A percentile compares a stretch with the other conserved stretches of the same genome.
phyloP scores from a whole-genome alignment of 2,797 vertebrate genomes.

The Cossypha dichroa region DNA sequence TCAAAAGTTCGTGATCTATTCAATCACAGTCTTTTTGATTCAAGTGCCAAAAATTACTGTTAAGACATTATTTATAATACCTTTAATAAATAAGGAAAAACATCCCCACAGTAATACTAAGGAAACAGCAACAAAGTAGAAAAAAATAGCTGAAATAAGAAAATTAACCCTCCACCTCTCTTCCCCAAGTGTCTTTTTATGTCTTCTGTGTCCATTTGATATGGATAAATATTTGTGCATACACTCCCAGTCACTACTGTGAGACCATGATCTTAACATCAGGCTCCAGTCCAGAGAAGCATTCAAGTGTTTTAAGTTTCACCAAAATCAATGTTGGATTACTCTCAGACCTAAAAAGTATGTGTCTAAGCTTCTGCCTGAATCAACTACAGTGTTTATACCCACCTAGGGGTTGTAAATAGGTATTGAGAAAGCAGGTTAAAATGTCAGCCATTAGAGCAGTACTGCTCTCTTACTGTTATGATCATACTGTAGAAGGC shows the following conservation, averaged over 20 bases:
- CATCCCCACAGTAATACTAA: neutral
- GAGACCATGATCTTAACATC: neutral
- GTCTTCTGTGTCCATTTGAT: neutral
- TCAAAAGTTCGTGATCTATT: neutral
- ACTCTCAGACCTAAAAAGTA: neutral
- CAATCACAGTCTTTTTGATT: neutral
- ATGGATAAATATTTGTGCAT: neutral
- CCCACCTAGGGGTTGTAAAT: neutral
- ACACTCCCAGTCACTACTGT: neutral
- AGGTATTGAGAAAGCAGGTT: neutral
- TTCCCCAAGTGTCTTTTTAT: neutral
- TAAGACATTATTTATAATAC: neutral
- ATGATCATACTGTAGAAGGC: neutral
- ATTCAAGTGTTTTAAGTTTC: neutral
- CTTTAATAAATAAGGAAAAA: neutral
- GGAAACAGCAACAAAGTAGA: neutral
- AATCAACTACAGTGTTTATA: neutral
- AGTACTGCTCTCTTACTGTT: neutral
- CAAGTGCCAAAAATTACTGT: neutral
- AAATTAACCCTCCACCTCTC: neutral
- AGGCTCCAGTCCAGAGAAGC: neutral
- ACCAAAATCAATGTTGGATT: neutral
- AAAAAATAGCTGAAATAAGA: neutral
- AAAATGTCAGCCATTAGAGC: neutral
- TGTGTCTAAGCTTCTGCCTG: neutral